These are phyloP conservation scores for Torymus texanus DNA, from an alignment of 2,888 invertebrate genomes.

Conservation along the genomic window DNA sequence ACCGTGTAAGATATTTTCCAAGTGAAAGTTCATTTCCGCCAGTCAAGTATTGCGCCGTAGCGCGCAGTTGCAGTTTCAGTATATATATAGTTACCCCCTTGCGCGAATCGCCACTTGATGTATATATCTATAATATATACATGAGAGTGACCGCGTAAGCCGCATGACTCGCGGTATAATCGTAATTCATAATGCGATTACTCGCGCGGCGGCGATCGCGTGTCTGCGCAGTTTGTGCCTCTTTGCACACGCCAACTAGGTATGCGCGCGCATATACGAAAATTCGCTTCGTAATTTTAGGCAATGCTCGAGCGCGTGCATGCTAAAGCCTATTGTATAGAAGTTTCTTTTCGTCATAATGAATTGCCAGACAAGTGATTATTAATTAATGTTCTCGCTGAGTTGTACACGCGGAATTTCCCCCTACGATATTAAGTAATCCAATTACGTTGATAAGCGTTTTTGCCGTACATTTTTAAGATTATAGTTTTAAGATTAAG, in stretches of 20 bases:
- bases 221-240: too few species aligned
- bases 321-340: too few species aligned
- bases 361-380: too few species aligned
- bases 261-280: background rate
- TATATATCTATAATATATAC: background rate
- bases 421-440: too few species aligned
- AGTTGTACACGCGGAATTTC: too few species aligned
- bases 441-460: too few species aligned
- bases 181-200: conserved; percentile 40
- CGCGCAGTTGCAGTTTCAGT: background rate
- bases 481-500: too few species aligned
- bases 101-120: background rate
- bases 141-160: background rate
- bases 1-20: conserved; percentile 43
- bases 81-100: background rate
- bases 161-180: background rate
- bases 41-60: background rate
- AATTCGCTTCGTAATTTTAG: conserved; percentile 8
- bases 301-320: too few species aligned
- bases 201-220: background rate
- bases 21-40: conserved; percentile 54
- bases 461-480: too few species aligned
- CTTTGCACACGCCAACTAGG: too few species aligned
- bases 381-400: too few species aligned
- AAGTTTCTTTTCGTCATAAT: too few species aligned